phyloP scores from a whole-genome alignment of 2,113 vertebrate species.

The Scolopax mira region DNA sequence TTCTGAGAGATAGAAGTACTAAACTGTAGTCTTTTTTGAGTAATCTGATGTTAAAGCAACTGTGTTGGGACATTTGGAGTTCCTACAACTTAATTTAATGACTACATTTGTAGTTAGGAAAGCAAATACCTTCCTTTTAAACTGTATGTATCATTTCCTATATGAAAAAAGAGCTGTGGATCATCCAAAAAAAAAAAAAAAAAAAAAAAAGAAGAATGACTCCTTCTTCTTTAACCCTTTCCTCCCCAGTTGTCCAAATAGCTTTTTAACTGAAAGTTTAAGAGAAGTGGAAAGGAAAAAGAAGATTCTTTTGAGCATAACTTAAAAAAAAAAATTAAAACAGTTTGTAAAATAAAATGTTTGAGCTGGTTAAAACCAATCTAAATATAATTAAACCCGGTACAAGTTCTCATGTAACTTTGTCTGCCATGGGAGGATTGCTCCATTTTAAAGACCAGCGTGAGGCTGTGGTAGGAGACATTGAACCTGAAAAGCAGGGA shows the following conservation, averaged over 20 bases:
- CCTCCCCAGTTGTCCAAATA: neutral
- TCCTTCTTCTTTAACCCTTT: neutral
- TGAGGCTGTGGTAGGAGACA: neutral
- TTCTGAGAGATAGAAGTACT: neutral
- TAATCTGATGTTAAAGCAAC: neutral
- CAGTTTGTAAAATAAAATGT: neutral
- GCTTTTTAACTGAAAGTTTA: neutral
- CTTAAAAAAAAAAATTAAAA: neutral
- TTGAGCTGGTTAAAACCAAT: neutral
- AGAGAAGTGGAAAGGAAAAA: neutral
- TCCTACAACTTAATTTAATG: neutral
- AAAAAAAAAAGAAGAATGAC: neutral
- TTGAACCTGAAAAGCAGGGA: neutral
- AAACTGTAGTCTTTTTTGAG: neutral
- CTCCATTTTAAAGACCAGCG: neutral
- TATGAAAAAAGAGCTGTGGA: neutral
- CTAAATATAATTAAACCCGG: neutral
- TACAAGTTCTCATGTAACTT: neutral
- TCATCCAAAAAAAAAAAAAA: neutral
- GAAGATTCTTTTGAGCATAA: neutral
- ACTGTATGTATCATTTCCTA: neutral
- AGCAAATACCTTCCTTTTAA: neutral
- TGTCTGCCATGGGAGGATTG: neutral
- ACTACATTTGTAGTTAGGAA: neutral
- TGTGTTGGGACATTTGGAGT: neutral